Evolutionary conservation across 1,140 invertebrate genomes (phyloP), one percentile per base, ranked within the genome.

Genomic region (Drosophila parabipectinata): DNA sequence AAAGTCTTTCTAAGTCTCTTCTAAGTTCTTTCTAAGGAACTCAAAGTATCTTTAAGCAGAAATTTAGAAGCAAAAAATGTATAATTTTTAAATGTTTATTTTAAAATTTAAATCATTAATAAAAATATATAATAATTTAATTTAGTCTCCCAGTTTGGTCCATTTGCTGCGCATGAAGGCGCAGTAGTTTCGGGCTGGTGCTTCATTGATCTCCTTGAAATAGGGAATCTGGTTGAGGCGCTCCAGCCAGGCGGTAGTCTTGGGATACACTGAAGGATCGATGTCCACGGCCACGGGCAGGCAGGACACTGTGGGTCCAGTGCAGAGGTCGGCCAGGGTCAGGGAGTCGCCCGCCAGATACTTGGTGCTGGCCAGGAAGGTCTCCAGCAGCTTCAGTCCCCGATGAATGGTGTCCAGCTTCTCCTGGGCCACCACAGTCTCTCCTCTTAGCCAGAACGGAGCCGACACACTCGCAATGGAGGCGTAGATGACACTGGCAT

Each of bases 251-350:
- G 75, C 75, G 0, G 60, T 64, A 3, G 87, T 41, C n/a, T 77
- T 85, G 10, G 85, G 81, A 74, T 79, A 90, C 1, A 52, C 64
- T 0, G 28, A 30, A 4, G 72, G 10, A 54, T 88, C 84, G 9
- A 88, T 84, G 9, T 82, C 72, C 1, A 71, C 8, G 5, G 52
- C 76, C 9, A 55, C 71, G 10, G 82, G 71, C 12, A 84, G 1
- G 0, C 91, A 75, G 34, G 82, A 91, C 2, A 93, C 84, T 1
- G 91, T 92, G 4, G 92, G 85, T 0, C 92, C 87, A 34, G 93
- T 92, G 61, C 92, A 92, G n/a, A 94, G 91, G 75, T 95, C 95
- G 9, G 95, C 95, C 28, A 96, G 90, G 0, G 95, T 95, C 4
- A 95, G 50, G 1, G 92, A 60, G 9, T 94, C 92, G 0, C 94